These are phyloP conservation scores for Trematomus loennbergii DNA, from an alignment of 2,113 vertebrate genomes.

Conservation along the genomic window DNA sequence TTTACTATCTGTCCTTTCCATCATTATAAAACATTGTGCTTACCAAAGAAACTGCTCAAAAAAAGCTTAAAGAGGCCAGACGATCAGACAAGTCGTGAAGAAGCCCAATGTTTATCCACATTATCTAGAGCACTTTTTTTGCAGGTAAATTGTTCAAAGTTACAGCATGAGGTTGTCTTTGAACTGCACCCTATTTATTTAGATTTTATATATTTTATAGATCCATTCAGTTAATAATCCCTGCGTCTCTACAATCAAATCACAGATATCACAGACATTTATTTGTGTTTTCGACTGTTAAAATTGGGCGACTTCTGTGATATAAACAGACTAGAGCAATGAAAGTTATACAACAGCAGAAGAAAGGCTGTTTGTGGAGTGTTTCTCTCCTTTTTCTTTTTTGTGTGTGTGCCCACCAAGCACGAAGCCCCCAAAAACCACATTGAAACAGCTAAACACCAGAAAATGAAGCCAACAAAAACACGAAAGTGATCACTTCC, in stretches of 20 bases:
- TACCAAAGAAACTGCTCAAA: no score
- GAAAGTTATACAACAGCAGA: constrained; percentile 14
- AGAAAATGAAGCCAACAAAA: constrained; percentile 51
- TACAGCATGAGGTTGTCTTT: no score
- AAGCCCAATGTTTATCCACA: no score
- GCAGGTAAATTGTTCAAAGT: neutral
- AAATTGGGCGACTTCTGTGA: no score
- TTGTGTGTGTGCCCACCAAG: constrained; percentile 22
- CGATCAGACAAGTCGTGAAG: neutral
- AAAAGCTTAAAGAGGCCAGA: neutral
- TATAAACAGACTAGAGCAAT: neutral
- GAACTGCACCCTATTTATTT: neutral
- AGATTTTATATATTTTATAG: neutral
- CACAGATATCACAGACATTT: neutral
- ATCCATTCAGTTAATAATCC: neutral
- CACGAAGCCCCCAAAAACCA: constrained; percentile 32
- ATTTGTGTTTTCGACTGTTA: no score
- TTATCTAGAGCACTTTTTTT: neutral
- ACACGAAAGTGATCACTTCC: constrained; percentile 20
- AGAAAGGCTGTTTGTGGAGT: constrained; percentile 23
- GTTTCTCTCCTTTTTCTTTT: neutral
- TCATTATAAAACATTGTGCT: no score
- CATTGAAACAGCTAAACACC: constrained; percentile 34
- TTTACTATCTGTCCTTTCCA: no score
- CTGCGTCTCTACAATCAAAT: neutral